Conservation (phyloP, 2,888 invertebrate genomes). For the Alviniconcha strummeri region DNA sequence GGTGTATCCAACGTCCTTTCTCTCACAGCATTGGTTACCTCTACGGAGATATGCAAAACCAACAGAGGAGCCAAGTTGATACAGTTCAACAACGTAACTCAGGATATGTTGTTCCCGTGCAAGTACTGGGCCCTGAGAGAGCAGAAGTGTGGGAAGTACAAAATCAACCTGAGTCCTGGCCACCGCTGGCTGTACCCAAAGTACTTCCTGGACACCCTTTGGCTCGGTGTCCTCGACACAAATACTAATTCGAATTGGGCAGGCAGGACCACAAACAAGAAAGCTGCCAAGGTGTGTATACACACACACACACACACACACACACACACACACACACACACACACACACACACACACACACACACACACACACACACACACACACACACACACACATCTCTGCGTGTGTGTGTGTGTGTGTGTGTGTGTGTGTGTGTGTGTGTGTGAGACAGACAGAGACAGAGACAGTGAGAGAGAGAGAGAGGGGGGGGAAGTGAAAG, state of each 20-base stretch:
- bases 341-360: neutral
- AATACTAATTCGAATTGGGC: neutral
- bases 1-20: too few relatives aligned
- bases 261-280: neutral
- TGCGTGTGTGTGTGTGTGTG: too few relatives aligned
- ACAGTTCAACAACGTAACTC: neutral
- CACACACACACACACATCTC: neutral
- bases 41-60: neutral
- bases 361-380: neutral
- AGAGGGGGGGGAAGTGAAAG: neutral
- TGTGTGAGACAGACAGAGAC: neutral
- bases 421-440: too few relatives aligned
- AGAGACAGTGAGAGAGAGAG: neutral
- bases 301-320: neutral
- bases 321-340: neutral
- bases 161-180: neutral
- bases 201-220: constrained; percentile 3
- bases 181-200: neutral
- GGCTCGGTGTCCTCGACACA: neutral
- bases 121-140: constrained; percentile 4
- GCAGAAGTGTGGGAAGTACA: neutral
- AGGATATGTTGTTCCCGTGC: neutral
- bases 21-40: too few relatives aligned
- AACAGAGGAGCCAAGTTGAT: neutral
- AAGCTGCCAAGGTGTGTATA: neutral